Base-by-base conservation (phyloP, 2,797 vertebrate species). In the Tauraco hartlaubi region DNA sequence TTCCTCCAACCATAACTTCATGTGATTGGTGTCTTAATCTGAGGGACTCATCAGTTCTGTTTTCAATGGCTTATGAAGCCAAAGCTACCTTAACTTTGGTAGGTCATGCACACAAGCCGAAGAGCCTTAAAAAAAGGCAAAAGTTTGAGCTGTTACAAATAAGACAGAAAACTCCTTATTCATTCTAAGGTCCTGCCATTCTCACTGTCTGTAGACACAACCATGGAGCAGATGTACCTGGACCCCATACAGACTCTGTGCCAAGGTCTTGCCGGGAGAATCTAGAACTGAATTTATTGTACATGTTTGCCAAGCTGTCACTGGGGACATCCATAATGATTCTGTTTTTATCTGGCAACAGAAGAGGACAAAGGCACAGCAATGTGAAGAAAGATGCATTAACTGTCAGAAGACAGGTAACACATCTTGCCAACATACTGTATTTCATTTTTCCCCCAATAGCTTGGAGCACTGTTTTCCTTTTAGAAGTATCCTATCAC, bases 341-440 rank as follows among this genome's bases (percentile, higher is more conserved):
- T 94, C 93, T 86, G 75, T 48, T 95, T 96, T 95, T 96, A 93
- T 94, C 90, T 94, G 92, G 88, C 78, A 94, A 75, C 90, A 88
- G 72, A 89, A 84, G 76, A 95, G 81, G 94, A 97, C 93, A 88
- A 96, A 96, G 88, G 86, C 15, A 0, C 86, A 17, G 67, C 10
- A 69, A 83, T 75, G 67, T 93, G 96, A 94, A 78, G 96, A 84
- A 93, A 96, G 92, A 96, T 85, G 18, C 88, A 96, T 96, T 71
- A 96, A 78, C 94, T 96, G 93, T 96, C 96, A 96, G 82, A 81
- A 67, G 75, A 41, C 78, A 94, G 92, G 91, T 91, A 93, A 96
- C 95, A 95, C 59, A 80, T 97, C 96, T 91, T 96, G 93, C 94
- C 94, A 91, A 96, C 94, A 86, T n/a, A 79, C 81, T 88, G 81